Evolutionary conservation across 2,113 vertebrate genomes (phyloP).

Genomic region (Clinocottus analis): DNA sequence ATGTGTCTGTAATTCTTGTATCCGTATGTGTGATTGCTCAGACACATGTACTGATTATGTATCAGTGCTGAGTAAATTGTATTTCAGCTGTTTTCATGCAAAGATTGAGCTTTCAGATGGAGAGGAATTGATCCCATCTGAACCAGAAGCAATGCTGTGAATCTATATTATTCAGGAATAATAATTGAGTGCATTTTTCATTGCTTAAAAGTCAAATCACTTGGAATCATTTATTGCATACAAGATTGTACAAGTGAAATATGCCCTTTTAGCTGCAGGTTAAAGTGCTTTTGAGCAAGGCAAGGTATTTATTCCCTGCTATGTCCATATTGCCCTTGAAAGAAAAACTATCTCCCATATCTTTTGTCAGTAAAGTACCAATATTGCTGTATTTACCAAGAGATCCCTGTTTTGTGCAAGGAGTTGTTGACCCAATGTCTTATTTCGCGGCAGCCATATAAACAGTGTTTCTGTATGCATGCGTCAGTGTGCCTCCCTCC

Average conservation of each 20-base stretch:
- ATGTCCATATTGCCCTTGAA: slow-evolving; percentile 4
- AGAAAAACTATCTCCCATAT: background rate
- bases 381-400: slow-evolving; percentile 20
- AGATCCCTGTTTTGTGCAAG: slow-evolving; percentile 22
- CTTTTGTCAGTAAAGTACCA: background rate
- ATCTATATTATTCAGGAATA: slow-evolving; percentile 10
- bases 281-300: background rate
- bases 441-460: slow-evolving; percentile 51
- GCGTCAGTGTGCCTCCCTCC: slow-evolving; percentile 60
- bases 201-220: slow-evolving; percentile 3
- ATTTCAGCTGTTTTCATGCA: slow-evolving; percentile 6
- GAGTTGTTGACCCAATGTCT: slow-evolving; percentile 40
- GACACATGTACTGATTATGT: background rate
- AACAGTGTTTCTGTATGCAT: slow-evolving; percentile 63
- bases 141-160: slow-evolving; percentile 15
- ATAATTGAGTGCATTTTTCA: background rate
- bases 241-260: background rate
- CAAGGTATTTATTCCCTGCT: background rate
- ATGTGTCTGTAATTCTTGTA: too few species aligned
- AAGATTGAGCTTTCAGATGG: background rate
- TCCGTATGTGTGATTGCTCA: background rate
- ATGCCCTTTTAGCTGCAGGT: background rate
- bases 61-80: background rate
- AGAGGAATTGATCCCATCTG: slow-evolving; percentile 10
- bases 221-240: background rate